Percentiles rank a stretch among this genome's conserved stretches.
These are phyloP conservation scores for Halocaridina rubra DNA, from an alignment of 2,888 invertebrate species.

Conservation along the genomic window DNA sequence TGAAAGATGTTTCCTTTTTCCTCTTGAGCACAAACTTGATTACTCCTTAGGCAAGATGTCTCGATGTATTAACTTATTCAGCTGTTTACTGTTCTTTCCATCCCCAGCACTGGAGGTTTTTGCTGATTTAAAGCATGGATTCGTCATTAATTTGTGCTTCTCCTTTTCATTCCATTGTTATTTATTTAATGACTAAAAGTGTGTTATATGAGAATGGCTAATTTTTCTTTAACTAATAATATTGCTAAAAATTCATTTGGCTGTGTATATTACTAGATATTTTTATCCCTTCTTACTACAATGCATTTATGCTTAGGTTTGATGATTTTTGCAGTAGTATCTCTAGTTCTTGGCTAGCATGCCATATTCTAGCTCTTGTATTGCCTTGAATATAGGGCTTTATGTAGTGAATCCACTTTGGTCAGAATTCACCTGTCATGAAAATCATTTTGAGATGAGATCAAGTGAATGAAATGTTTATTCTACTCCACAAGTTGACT, in stretches of 20 bases:
- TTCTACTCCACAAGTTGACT: too few relatives aligned
- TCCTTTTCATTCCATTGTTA: neutral
- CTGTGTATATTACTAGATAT: neutral
- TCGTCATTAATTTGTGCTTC: slow-evolving; percentile 25
- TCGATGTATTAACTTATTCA: neutral
- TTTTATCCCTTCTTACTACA: too few relatives aligned
- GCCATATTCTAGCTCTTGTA: too few relatives aligned
- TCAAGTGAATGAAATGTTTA: too few relatives aligned
- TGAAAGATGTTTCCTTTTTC: too few relatives aligned
- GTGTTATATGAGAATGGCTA: neutral
- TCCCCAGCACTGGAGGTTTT: slow-evolving; percentile 18
- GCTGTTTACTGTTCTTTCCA: neutral
- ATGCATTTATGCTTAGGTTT: slow-evolving; percentile 30
- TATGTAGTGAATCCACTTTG: too few relatives aligned
- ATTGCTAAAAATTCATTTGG: too few relatives aligned
- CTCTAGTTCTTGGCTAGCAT: too few relatives aligned
- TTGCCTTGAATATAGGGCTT: too few relatives aligned
- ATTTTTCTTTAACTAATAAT: too few relatives aligned
- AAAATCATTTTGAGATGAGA: too few relatives aligned
- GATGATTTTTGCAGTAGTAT: slow-evolving; percentile 21
- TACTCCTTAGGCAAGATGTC: neutral
- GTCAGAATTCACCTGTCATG: too few relatives aligned
- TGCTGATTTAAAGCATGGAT: slow-evolving; percentile 29
- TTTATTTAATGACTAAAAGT: neutral
- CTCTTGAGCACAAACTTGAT: neutral